These are phyloP conservation scores for Scylla paramamosain DNA, from an alignment of 1,140 invertebrate genomes.

Conservation along the genomic window DNA sequence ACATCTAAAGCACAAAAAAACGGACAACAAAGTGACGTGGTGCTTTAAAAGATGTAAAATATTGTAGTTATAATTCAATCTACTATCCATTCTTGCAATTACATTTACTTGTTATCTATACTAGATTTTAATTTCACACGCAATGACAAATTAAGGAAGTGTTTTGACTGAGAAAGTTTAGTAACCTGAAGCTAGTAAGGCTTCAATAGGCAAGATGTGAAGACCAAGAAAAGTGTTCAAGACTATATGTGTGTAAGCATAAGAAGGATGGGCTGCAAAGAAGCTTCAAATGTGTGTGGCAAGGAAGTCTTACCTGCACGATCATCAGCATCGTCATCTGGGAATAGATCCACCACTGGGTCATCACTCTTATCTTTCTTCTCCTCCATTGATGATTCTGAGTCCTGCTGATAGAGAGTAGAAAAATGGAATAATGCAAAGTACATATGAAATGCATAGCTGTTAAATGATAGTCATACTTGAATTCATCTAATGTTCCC, in stretches of 20 bases:
- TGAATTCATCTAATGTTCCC: no score
- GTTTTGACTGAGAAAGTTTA: no score
- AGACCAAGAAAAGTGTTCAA: background rate
- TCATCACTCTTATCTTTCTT: slow-evolving; percentile 85
- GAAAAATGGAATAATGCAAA: slow-evolving; percentile 15
- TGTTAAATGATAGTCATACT: no score
- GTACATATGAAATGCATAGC: background rate
- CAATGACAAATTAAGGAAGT: no score
- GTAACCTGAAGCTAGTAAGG: background rate
- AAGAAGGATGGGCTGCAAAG: background rate
- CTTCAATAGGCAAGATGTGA: background rate
- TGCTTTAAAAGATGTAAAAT: no score
- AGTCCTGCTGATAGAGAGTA: slow-evolving; percentile 78
- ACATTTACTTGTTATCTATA: background rate
- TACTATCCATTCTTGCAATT: background rate
- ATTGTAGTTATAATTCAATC: background rate
- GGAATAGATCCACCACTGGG: slow-evolving; percentile 93
- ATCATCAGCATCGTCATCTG: slow-evolving; percentile 93
- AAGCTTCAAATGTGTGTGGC: no score
- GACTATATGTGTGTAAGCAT: background rate
- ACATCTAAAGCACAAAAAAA: no score
- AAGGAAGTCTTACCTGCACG: slow-evolving; percentile 87
- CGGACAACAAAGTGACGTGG: no score
- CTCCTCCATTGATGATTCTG: slow-evolving; percentile 80
- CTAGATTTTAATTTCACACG: no score